Evolutionary conservation across 2,888 invertebrate genomes (phyloP).

Genomic region (Calliphora vomitoria): DNA sequence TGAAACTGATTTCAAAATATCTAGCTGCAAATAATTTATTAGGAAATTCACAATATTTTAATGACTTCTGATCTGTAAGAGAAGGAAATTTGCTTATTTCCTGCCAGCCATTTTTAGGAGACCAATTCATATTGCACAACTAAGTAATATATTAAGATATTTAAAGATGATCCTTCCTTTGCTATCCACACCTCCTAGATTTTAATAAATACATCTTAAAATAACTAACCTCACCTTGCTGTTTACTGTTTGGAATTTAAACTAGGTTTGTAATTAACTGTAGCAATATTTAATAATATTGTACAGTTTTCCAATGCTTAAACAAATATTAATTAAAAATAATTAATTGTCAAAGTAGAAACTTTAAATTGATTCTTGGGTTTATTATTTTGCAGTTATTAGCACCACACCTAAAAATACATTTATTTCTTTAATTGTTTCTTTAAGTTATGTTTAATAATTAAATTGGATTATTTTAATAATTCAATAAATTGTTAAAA

Average conservation of each 20-base stretch:
- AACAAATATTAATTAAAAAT: not conserved
- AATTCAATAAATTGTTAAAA: constrained; percentile 15
- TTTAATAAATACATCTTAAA: no score
- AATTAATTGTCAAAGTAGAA: constrained; percentile 22
- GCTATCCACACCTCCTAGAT: no score
- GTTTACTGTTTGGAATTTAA: not conserved
- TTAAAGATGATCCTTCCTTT: no score
- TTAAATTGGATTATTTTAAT: constrained; percentile 19
- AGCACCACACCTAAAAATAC: constrained; percentile 20
- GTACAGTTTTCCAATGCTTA: not conserved
- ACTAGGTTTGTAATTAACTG: not conserved
- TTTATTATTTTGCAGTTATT: constrained; percentile 13
- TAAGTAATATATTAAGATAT: no score
- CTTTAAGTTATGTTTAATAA: not conserved
- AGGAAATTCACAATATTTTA: no score
- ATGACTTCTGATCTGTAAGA: no score
- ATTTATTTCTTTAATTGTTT: constrained; percentile 14
- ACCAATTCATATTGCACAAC: no score
- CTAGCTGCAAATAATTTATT: no score
- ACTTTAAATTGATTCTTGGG: constrained; percentile 5
- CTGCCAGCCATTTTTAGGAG: no score
- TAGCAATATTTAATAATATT: not conserved
- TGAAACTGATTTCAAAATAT: no score
- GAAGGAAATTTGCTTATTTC: no score
- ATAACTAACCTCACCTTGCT: not conserved